Evolutionary conservation across 2,888 invertebrate species (phyloP), one percentile per base, ranked within the genome.

Genomic region (Thelaira solivaga): DNA sequence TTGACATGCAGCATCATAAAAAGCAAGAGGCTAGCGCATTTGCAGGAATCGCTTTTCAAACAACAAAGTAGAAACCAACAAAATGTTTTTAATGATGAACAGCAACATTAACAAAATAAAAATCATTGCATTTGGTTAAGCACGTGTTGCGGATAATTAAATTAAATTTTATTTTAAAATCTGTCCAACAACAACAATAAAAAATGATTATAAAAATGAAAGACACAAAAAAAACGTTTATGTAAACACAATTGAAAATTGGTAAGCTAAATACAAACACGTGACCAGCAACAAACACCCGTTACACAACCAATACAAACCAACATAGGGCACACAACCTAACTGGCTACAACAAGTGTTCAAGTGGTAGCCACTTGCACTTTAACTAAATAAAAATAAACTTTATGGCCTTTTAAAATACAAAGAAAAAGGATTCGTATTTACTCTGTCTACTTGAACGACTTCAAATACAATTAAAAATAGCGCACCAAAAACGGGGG

Each of bases 81-180:
- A 31, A 10, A 41, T 3, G 20, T 13, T 36, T 13, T 24, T 20
- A 10, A 41, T 71, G 16, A 24, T 34, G 24, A 59, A 39, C 11
- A n/a, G 4, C n/a, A 11, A 24, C n/a, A n/a, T n/a, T n/a, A n/a
- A n/a, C 8, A 51, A n/a, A 53, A 79, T 83, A 85, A 75, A 84
- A 86, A 85, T 85, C 84, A 82, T 82, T 84, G 86, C 86, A 86
- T 85, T 85, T 86, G 86, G 86, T 82, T 85, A 84, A 85, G 84
- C 86, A 86, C 86, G 86, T 86, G 86, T 83, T 86, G 72, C 72
- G 81, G 84, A 86, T 86, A 86, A 86, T 86, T 86, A 84, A 86
- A 86, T 86, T 86, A 86, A 84, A 84, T 86, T 86, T 59, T 65
- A 69, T 74, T 78, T 78, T 74, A 61, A 78, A 74, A 59, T 74